Base-by-base conservation (phyloP, 2,888 invertebrate species). In the Lacanobia oleracea region DNA sequence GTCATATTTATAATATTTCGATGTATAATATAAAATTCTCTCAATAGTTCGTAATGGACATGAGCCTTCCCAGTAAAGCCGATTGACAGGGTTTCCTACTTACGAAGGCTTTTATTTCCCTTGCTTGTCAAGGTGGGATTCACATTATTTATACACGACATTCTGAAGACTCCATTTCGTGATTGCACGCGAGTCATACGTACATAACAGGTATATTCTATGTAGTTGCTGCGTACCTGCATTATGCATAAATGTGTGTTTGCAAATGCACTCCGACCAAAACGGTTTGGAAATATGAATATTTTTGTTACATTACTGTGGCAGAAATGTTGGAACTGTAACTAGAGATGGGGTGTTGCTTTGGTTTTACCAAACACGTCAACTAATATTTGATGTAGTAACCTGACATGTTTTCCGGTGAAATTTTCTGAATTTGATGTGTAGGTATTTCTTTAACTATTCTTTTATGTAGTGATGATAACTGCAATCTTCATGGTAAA, bases 221-320 rank as follows among this genome's bases (percentile, higher is more conserved):
- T 37, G 23, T 23, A 53, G 45, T 48, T 33, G 51, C 27, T 40
- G 45, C 50, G 8, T 69, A 78, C 73, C 68, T 72, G 68, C 63
- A 68, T 82, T 72, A 66, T 72, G 72, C 73, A 79, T 67, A 67
- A 59, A 67, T 67, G 67, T 82, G 62, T 72, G 63, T 79, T 79
- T 68, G 68, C 79, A 82, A 78, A 78, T 82, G 68, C 79, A 72
- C 73, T 78, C 59, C 27, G 40, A 69, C 45, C 48, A 33, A 74
- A 82, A 75, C 53, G 27, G 75, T 72, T 72, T 40, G 50, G 69
- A 59, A 79, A 81, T 40, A 48, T 71, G 68, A 62, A 71, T 75
- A 73, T 72, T 72, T 75, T 78, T 63, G 43, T 23, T 1, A 62
- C 60, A 84, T 91, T 92, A 60, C 61, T 65, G 56, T 27, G 48